phyloP scores from a whole-genome alignment of 2,797 vertebrate genomes.

The Numenius phaeopus region DNA sequence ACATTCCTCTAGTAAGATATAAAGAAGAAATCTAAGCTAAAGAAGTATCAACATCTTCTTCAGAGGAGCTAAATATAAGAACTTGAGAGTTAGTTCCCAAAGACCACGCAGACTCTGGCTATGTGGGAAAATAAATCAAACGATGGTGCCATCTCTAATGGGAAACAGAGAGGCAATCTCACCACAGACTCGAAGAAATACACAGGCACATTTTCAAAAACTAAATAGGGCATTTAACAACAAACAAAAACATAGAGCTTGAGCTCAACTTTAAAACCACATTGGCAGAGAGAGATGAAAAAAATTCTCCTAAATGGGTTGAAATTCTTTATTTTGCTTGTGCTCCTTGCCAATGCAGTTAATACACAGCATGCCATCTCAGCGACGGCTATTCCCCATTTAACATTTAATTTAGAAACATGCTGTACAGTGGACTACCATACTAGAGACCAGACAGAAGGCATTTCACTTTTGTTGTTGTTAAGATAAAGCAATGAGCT shows the following conservation, averaged over 20 bases:
- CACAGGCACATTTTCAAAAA: slow-evolving; percentile 34
- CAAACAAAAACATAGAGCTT: slow-evolving; percentile 61
- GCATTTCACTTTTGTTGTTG: not conserved
- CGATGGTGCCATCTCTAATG: slow-evolving; percentile 71
- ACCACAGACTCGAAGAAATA: slow-evolving; percentile 38
- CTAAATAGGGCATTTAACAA: slow-evolving; percentile 66
- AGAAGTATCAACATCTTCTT: not conserved
- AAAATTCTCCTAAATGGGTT: not conserved
- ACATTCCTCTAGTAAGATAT: not conserved
- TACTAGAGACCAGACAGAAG: not conserved
- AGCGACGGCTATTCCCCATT: not conserved
- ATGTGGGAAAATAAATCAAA: slow-evolving; percentile 66
- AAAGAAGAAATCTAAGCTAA: slow-evolving; percentile 16
- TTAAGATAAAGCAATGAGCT: not conserved
- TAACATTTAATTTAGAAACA: not conserved
- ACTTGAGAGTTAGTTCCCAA: slow-evolving; percentile 24
- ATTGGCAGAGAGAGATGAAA: slow-evolving; percentile 13
- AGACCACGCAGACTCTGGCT: slow-evolving; percentile 3
- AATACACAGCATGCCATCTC: not conserved
- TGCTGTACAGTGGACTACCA: not conserved
- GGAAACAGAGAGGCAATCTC: slow-evolving; percentile 63
- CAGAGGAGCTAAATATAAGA: slow-evolving; percentile 54
- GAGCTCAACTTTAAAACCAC: slow-evolving; percentile 47
- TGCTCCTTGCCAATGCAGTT: slow-evolving; percentile 3
- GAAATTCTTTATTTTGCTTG: slow-evolving; percentile 21